phyloP scores from a whole-genome alignment of 2,113 vertebrate genomes.

The Tapirus terrestris region DNA sequence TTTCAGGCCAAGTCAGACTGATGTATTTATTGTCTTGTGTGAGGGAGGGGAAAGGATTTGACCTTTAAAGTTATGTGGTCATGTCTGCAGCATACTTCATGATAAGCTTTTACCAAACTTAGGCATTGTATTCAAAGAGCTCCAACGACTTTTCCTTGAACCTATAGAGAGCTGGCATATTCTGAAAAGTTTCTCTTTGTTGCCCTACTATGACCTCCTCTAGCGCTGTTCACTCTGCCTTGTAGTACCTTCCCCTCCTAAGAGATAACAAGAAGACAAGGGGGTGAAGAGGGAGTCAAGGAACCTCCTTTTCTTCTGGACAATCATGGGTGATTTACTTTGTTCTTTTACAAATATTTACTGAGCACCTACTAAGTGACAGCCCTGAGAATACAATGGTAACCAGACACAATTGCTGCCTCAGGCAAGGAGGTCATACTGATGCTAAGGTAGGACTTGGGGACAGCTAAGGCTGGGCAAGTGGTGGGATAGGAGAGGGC shows the following conservation, averaged over 20 bases:
- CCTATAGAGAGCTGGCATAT: neutral
- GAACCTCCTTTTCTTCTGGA: neutral
- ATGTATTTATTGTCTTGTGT: neutral
- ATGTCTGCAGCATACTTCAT: neutral
- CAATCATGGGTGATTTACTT: neutral
- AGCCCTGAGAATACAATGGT: neutral
- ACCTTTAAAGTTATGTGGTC: neutral
- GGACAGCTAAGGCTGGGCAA: neutral
- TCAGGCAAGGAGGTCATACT: neutral
- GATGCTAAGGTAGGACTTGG: neutral
- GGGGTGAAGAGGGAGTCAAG: neutral
- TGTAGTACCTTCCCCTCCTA: neutral
- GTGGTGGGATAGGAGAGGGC: neutral
- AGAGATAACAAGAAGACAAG: neutral
- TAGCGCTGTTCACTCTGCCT: neutral
- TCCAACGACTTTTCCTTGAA: neutral
- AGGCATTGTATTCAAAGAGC: neutral
- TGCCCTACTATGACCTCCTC: neutral
- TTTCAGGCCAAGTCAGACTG: neutral
- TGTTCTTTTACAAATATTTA: neutral
- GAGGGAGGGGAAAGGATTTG: neutral
- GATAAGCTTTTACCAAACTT: neutral
- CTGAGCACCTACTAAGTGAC: neutral
- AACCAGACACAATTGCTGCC: neutral
- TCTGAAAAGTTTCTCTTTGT: neutral